Evolutionary conservation across 2,888 invertebrate species (phyloP).

Genomic region (Macrosiphum euphorbiae): DNA sequence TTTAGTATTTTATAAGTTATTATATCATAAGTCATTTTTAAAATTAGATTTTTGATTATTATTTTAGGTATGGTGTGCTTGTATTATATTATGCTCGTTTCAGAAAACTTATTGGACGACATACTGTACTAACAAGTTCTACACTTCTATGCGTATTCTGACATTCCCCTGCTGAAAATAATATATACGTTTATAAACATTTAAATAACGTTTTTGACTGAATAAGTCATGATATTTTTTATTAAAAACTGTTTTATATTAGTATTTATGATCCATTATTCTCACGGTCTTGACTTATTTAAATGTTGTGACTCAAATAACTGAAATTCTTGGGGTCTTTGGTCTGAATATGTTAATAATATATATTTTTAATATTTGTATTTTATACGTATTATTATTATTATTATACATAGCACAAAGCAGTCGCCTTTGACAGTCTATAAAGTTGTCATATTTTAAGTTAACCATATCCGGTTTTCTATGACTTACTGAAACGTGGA

Average conservation of each 20-base stretch:
- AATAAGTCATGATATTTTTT: not conserved
- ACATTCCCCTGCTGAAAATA: not conserved
- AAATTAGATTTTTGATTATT: not conserved
- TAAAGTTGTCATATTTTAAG: not conserved
- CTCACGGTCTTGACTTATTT: not conserved
- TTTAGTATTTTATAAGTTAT: no score
- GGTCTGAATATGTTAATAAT: not conserved
- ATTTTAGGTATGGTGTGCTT: not conserved
- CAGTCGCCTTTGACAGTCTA: not conserved
- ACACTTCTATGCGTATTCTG: not conserved
- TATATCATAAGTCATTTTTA: no score
- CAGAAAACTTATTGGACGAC: not conserved
- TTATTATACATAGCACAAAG: not conserved
- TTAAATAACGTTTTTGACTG: not conserved
- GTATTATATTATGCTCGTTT: not conserved
- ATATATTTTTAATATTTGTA: not conserved
- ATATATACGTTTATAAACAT: not conserved
- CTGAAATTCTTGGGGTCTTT: not conserved
- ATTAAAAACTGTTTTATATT: slow-evolving; percentile 21
- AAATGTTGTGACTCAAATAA: not conserved
- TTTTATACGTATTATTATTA: not conserved
- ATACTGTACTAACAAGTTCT: not conserved
- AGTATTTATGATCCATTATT: slow-evolving; percentile 14
- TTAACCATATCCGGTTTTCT: not conserved
- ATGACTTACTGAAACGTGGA: not conserved